Conservation (phyloP, 2,797 vertebrate genomes). For the Lemur catta region DNA sequence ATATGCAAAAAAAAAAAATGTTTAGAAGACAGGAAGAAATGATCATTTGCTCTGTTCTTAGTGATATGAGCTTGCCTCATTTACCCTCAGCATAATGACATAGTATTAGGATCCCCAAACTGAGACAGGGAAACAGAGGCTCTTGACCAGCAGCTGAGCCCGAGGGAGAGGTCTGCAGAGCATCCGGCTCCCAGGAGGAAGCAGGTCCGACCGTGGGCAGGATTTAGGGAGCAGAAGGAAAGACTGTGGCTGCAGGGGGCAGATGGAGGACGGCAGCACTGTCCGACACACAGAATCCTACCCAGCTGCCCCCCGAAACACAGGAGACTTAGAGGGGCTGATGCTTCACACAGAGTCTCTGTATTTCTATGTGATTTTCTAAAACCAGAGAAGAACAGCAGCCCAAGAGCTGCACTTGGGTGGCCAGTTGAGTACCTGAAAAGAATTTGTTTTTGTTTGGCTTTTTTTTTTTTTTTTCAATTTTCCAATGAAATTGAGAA, state of each 20-base stretch:
- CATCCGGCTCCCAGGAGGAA: background rate
- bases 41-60: background rate
- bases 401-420: conserved; percentile 52
- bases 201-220: accelerated
- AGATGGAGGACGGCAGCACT: too few relatives aligned
- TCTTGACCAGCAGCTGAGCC: background rate
- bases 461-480: conserved; percentile 52
- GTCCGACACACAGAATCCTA: background rate
- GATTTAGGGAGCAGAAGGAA: background rate
- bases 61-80: background rate
- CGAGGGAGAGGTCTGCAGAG: background rate
- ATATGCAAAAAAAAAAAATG: background rate
- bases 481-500: conserved; percentile 75
- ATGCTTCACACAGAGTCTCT: background rate
- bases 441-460: conserved; percentile 36
- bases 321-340: too few relatives aligned
- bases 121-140: background rate
- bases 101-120: background rate
- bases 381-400: conserved; percentile 1
- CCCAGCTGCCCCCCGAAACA: background rate
- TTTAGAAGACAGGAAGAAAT: background rate
- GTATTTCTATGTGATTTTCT: background rate
- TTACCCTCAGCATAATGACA: background rate
- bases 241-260: background rate
- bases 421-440: conserved; percentile 71